Conservation (phyloP, 2,113 vertebrate genomes). For the Sceloporus tristichus region DNA sequence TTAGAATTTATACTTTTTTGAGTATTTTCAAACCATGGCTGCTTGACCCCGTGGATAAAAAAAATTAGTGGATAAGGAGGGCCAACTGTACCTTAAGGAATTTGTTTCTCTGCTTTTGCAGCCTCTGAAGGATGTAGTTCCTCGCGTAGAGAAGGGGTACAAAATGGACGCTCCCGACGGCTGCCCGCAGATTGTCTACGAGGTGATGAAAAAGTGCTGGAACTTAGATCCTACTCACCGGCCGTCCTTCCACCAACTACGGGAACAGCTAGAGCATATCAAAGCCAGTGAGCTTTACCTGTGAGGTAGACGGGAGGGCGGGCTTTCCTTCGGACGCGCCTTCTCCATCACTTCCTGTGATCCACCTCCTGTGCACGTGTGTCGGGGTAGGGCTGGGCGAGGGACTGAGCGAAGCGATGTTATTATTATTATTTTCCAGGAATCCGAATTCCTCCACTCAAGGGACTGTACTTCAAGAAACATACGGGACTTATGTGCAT, state of each 20-base stretch:
- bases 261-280: constrained; percentile 90
- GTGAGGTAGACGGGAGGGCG: constrained; percentile 76
- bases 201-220: constrained; percentile 98
- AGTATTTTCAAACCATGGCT: too few relatives aligned
- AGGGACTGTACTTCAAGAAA: constrained; percentile 23
- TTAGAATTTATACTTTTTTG: too few relatives aligned
- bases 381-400: background rate
- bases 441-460: background rate
- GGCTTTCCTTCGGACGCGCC: constrained; percentile 8
- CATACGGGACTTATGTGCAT: background rate
- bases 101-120: constrained; percentile 41
- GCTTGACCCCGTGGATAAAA: too few relatives aligned
- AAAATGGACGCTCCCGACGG: constrained; percentile 96
- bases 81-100: too few relatives aligned
- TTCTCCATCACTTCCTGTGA: constrained; percentile 3
- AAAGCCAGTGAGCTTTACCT: constrained; percentile 91
- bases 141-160: constrained; percentile 95
- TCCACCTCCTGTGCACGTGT: background rate
- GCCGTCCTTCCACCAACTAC: constrained; percentile 90
- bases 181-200: constrained; percentile 89
- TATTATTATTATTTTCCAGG: background rate
- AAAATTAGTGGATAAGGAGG: too few relatives aligned
- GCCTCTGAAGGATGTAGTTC: constrained; percentile 95
- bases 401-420: background rate
- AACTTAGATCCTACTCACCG: constrained; percentile 85